Conservation (phyloP, 2,113 vertebrate species). For the Isurus oxyrinchus region DNA sequence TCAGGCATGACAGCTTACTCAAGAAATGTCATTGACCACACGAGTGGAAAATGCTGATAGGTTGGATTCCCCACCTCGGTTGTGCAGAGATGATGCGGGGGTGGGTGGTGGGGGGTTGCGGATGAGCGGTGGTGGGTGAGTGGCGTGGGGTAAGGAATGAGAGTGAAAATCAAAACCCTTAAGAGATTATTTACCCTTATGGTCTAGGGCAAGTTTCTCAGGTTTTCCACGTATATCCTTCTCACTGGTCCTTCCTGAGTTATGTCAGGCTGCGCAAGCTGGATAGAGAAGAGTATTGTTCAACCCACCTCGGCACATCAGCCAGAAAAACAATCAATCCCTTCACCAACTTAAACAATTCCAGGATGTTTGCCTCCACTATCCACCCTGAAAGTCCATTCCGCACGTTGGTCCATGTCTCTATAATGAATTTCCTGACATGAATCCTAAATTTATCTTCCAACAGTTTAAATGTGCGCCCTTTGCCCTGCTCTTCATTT, state of each 20-base stretch:
- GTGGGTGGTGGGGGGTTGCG: too few relatives aligned
- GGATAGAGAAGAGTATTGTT: not conserved
- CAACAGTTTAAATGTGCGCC: not conserved
- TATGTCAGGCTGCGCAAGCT: not conserved
- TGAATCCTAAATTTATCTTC: not conserved
- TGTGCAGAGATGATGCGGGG: not conserved
- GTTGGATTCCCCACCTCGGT: not conserved
- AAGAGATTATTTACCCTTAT: not conserved
- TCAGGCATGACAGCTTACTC: not conserved
- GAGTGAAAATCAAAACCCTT: not conserved
- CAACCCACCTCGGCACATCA: not conserved
- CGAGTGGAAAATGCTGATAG: not conserved
- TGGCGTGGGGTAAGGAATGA: not conserved
- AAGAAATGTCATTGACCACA: not conserved
- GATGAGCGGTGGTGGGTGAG: not conserved
- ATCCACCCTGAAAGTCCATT: not conserved
- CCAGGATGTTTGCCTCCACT: not conserved
- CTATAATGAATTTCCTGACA: not conserved
- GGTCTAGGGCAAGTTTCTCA: not conserved
- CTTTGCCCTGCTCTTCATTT: not conserved
- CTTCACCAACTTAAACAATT: not conserved
- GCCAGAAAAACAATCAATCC: not conserved
- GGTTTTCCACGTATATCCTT: not conserved
- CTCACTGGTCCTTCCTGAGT: not conserved
- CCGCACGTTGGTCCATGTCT: not conserved